Conservation (phyloP, 2,888 invertebrate species). For the Drosophila affinis region DNA sequence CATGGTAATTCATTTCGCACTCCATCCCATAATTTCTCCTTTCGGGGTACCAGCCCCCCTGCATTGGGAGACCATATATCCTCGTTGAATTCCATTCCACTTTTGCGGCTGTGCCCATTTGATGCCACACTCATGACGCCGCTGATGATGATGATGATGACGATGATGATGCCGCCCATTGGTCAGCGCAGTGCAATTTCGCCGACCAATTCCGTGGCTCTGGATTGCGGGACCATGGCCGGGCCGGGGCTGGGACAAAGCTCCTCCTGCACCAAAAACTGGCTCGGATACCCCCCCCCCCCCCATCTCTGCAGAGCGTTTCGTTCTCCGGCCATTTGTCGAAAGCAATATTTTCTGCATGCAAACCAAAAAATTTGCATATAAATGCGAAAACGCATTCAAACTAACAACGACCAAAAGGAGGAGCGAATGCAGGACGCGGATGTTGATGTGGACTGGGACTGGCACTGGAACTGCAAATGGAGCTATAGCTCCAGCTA, state of each 20-base stretch:
- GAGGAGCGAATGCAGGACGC: constrained; percentile 49
- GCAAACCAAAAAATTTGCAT: constrained; percentile 77
- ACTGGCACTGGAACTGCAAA: constrained; percentile 37
- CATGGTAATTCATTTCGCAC: constrained; percentile 1
- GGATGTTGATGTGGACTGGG: constrained; percentile 37
- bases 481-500: constrained; percentile 44
- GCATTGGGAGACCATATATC: constrained; percentile 23
- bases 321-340: constrained; percentile 67
- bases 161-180: constrained; percentile 50
- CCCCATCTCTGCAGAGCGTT: neutral
- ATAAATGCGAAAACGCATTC: constrained; percentile 79
- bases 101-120: constrained; percentile 35
- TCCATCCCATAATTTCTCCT: constrained; percentile 12
- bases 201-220: constrained; percentile 56
- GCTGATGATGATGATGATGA: constrained; percentile 14
- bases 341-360: constrained; percentile 74
- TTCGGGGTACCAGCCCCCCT: constrained; percentile 8
- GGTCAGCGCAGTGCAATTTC: constrained; percentile 49
- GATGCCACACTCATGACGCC: constrained; percentile 12
- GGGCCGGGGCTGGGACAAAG: neutral
- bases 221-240: neutral
- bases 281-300: constrained; percentile 24
- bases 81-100: constrained; percentile 32
- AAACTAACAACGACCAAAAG: constrained; percentile 68
- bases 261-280: constrained; percentile 22